These are phyloP conservation scores for Eulemur rufifrons DNA, from an alignment of 2,113 vertebrate genomes.

Conservation along the genomic window DNA sequence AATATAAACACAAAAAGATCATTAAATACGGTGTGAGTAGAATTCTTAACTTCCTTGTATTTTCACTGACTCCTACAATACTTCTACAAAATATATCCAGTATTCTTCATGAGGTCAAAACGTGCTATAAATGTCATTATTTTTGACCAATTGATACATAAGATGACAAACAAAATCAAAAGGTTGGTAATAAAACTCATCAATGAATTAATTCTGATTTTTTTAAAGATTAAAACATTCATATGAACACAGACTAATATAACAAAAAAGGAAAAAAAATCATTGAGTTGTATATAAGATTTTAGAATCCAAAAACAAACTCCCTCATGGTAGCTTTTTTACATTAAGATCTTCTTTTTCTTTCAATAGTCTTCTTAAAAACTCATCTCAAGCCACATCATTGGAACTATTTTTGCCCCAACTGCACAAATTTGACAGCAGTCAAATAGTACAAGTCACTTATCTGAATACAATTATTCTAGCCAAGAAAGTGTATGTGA, in stretches of 20 bases:
- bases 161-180: background rate
- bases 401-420: slow-evolving; percentile 35
- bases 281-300: background rate
- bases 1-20: background rate
- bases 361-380: slow-evolving; percentile 26
- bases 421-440: slow-evolving; percentile 10
- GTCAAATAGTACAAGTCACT: background rate
- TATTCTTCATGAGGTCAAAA: background rate
- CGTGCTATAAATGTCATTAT: background rate
- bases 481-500: background rate
- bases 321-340: background rate
- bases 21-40: background rate
- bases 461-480: background rate
- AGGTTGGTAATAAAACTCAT: background rate
- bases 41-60: background rate
- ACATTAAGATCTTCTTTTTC: slow-evolving; percentile 22
- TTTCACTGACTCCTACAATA: background rate
- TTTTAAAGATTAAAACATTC: slow-evolving; percentile 9
- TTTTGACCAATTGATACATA: background rate
- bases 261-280: background rate
- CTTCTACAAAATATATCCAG: background rate
- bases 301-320: slow-evolving; percentile 25
- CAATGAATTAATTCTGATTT: background rate
- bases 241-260: background rate
- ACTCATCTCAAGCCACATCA: background rate